Evolutionary conservation across 2,888 invertebrate species (phyloP).

Genomic region (Caenorhabditis sp.): DNA sequence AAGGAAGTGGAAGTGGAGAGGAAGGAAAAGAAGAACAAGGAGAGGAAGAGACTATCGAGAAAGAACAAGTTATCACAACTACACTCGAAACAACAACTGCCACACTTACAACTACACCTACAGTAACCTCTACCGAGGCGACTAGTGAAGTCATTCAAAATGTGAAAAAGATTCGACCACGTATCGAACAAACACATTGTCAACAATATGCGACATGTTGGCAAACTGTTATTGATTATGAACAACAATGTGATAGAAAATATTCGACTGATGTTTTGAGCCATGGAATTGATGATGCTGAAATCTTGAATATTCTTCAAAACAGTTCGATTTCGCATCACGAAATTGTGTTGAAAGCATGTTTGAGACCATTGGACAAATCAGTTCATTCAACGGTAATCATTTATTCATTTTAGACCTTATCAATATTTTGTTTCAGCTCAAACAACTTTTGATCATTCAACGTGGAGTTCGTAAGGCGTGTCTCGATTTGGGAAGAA

Average conservation of each 20-base stretch:
- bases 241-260: slow-evolving; percentile 46
- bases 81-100: not conserved
- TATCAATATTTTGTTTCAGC: no score
- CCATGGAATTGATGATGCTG: slow-evolving; percentile 52
- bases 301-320: slow-evolving; percentile 42
- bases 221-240: slow-evolving; percentile 44
- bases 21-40: slow-evolving; percentile 2
- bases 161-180: slow-evolving; percentile 32
- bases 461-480: slow-evolving; percentile 51
- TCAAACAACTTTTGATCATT: slow-evolving; percentile 50
- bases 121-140: not conserved
- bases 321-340: slow-evolving; percentile 49
- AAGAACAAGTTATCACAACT: not conserved
- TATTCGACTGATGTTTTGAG: slow-evolving; percentile 45
- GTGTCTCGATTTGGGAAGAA: slow-evolving; percentile 50
- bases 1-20: slow-evolving; percentile 36
- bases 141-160: slow-evolving; percentile 19
- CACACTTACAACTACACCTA: slow-evolving; percentile 2
- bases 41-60: slow-evolving; percentile 6
- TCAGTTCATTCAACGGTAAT: slow-evolving; percentile 43
- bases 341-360: slow-evolving; percentile 49
- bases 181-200: slow-evolving; percentile 39
- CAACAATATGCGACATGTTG: slow-evolving; percentile 44
- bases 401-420: not conserved
- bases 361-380: slow-evolving; percentile 47